A percentile compares a stretch with the other conserved stretches of the same genome.
phyloP scores from a whole-genome alignment of 2,113 vertebrate genomes.

The Eulemur rufifrons region DNA sequence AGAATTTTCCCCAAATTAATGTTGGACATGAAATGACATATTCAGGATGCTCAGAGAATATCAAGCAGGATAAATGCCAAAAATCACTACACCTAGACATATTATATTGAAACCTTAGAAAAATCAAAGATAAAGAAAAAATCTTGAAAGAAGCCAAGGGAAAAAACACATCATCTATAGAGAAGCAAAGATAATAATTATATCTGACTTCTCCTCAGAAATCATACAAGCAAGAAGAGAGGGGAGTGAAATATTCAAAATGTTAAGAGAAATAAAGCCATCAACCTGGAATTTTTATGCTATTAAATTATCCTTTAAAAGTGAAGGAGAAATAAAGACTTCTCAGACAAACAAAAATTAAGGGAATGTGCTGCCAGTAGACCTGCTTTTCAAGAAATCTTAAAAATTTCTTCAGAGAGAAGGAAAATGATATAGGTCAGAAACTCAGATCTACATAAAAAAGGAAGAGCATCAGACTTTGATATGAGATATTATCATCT shows the following conservation, averaged over 20 bases:
- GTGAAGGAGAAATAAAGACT: background rate
- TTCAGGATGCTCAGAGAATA: background rate
- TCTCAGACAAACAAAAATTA: background rate
- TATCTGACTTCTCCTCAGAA: background rate
- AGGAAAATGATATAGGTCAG: background rate
- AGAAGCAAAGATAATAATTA: background rate
- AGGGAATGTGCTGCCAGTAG: background rate
- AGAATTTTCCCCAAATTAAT: background rate
- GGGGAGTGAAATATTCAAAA: background rate
- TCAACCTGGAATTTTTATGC: background rate
- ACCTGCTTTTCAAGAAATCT: background rate
- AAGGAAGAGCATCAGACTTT: background rate
- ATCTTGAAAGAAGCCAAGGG: background rate
- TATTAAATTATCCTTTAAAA: background rate
- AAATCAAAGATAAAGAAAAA: background rate
- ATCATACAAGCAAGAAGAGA: background rate
- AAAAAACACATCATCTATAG: background rate
- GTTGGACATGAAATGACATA: background rate
- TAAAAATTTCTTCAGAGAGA: background rate
- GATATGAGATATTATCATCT: no score
- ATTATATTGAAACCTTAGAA: background rate
- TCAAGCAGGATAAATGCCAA: background rate
- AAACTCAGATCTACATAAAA: background rate
- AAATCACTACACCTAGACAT: background rate
- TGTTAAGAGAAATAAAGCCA: background rate